Evolutionary conservation across 1,140 invertebrate species (phyloP).

Genomic region (Eriocheir sinensis): DNA sequence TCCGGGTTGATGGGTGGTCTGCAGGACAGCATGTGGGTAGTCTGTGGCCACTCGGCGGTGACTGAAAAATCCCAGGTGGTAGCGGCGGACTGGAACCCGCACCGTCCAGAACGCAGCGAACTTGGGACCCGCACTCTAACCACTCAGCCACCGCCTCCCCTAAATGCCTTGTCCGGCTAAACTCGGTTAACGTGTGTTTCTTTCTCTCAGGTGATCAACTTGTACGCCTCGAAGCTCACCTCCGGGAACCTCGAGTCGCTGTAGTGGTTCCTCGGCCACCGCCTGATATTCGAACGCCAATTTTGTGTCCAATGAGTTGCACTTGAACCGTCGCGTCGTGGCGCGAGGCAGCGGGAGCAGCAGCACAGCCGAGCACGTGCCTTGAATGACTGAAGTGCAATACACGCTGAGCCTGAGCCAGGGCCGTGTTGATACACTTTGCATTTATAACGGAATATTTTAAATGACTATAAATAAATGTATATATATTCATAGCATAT

Average conservation of each 20-base stretch:
- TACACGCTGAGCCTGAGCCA: background rate
- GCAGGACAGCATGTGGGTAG: no score
- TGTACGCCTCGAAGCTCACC: constrained; percentile 87
- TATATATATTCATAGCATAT: constrained; percentile 46
- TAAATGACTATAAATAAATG: constrained; percentile 45
- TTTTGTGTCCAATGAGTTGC: background rate
- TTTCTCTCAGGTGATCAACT: constrained; percentile 85
- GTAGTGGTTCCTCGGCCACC: constrained; percentile 32
- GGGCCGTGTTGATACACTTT: constrained; percentile 26
- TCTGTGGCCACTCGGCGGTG: no score
- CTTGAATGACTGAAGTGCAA: constrained; percentile 49
- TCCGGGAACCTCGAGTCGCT: constrained; percentile 78
- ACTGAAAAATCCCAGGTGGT: no score
- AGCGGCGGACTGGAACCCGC: no score
- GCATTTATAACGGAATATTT: constrained; percentile 46
- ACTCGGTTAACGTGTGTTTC: constrained; percentile 32
- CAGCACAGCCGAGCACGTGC: background rate
- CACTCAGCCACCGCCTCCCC: no score
- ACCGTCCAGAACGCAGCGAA: no score
- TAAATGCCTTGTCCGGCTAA: no score
- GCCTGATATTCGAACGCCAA: background rate
- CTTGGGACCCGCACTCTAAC: no score
- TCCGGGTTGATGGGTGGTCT: no score
- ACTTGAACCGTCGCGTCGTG: background rate
- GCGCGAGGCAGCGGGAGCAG: background rate